Base-by-base conservation (phyloP, 2,113 vertebrate species). In the Apeltes quadracus region DNA sequence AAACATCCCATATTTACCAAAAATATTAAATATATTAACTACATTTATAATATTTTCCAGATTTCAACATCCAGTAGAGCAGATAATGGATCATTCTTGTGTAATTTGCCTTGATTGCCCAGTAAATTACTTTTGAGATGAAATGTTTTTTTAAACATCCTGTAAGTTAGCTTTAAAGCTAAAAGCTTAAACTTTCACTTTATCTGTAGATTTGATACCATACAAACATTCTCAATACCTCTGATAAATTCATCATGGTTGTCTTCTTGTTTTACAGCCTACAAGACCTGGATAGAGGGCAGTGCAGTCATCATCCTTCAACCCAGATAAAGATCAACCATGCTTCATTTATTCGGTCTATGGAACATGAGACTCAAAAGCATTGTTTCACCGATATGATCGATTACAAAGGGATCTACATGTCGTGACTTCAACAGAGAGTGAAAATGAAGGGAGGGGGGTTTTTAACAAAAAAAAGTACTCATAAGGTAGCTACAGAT, bases 251-350 rank as follows among this genome's bases (percentile, higher is more conserved):
- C 68, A 8, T 65, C 1, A 6, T 59, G 55, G 70, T 75, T 72
- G 29, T 70, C n/a, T 70, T 62, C 56, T 78, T 82, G 46, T 69
- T 85, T 80, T 64, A 59, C 63, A 68, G 73, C 72, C 71, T 73
- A 48, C 57, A 79, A 72, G 66, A 84, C 32, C 72, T 81, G 80
- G 83, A 81, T 77, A 36, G 70, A 81, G 78, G 87, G 82, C 84
- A 88, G 63, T 43, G 72, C 50, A 84, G 75, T 57, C 81, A 87
- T 86, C 82, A 75, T 87, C 85, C 87, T 87, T 91, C 88, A 88
- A 20, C 72, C 66, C 20, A 50, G 82, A 86, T 90, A 85, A 85
- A 88, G 58, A 89, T 91, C 88, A 90, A 85, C 54, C 82, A 82
- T 79, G 87, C 82, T 75, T 88, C 78, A 87, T 89, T 91, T 88